These are phyloP conservation scores for Andinoacara biseriatus DNA, from an alignment of 2,113 vertebrate species.

Conservation along the genomic window DNA sequence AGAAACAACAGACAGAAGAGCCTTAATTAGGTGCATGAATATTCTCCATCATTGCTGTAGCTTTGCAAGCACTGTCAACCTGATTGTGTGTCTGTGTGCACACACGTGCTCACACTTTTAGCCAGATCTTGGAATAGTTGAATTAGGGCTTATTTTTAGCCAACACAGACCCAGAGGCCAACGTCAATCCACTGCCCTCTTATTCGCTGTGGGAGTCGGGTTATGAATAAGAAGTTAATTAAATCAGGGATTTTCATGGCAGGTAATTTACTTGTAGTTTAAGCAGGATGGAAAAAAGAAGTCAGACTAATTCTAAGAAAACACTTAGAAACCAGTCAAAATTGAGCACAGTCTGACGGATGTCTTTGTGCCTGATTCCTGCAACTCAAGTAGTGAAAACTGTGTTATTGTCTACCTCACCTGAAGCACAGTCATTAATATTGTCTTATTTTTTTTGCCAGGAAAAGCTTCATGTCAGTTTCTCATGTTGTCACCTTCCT, in stretches of 20 bases:
- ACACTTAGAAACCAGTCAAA: neutral
- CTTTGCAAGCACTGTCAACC: slow-evolving; percentile 30
- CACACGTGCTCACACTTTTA: slow-evolving; percentile 29
- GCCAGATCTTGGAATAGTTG: slow-evolving; percentile 16
- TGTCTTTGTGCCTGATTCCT: too few relatives aligned
- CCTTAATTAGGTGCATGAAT: slow-evolving; percentile 67
- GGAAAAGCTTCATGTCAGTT: neutral
- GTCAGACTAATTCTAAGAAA: neutral
- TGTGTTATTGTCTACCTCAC: too few relatives aligned
- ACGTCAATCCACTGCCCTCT: neutral
- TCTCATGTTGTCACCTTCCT: neutral
- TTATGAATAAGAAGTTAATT: neutral
- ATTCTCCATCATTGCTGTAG: slow-evolving; percentile 52
- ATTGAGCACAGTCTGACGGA: too few relatives aligned
- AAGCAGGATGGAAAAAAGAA: neutral
- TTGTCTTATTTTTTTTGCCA: neutral
- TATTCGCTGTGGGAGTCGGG: neutral
- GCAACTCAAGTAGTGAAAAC: too few relatives aligned
- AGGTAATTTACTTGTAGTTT: neutral
- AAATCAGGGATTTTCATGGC: neutral
- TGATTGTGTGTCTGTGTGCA: slow-evolving; percentile 5
- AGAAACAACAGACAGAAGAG: slow-evolving; percentile 52
- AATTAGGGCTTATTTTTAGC: neutral
- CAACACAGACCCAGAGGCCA: neutral
- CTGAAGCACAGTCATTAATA: too few relatives aligned